Evolutionary conservation across 2,888 invertebrate genomes (phyloP).

Genomic region (Drosophila robusta): DNA sequence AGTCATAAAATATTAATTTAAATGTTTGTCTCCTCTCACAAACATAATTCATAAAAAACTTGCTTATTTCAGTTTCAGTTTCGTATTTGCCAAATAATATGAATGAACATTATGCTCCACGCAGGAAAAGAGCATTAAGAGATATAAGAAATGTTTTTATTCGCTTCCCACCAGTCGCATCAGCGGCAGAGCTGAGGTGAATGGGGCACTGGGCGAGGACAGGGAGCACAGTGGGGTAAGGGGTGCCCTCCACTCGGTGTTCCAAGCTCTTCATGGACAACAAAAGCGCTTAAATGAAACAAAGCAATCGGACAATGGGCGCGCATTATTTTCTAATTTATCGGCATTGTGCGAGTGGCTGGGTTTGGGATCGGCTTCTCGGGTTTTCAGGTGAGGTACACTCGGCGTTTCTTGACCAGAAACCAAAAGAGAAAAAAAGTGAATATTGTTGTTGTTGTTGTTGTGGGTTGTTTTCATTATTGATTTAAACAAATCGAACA

Average conservation of each 20-base stretch:
- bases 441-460: slow-evolving; percentile 34
- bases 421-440: background rate
- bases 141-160: slow-evolving; percentile 1
- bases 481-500: slow-evolving; percentile 78
- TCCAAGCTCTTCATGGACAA: slow-evolving; percentile 49
- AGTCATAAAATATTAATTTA: no score
- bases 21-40: no score
- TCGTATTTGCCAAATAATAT: slow-evolving; percentile 6
- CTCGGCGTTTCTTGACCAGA: slow-evolving; percentile 42
- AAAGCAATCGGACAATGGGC: slow-evolving; percentile 79
- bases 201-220: slow-evolving; percentile 32
- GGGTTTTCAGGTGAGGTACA: slow-evolving; percentile 31
- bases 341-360: slow-evolving; percentile 70
- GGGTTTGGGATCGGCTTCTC: slow-evolving; percentile 61
- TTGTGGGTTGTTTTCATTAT: slow-evolving; percentile 71
- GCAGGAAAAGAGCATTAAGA: slow-evolving; percentile 32
- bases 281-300: slow-evolving; percentile 81
- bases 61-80: background rate
- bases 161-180: slow-evolving; percentile 39
- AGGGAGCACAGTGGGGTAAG: slow-evolving; percentile 11
- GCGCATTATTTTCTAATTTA: slow-evolving; percentile 83
- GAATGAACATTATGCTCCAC: slow-evolving; percentile 1
- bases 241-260: slow-evolving; percentile 13
- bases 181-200: slow-evolving; percentile 22
- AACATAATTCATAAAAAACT: background rate